Evolutionary conservation across 2,113 vertebrate genomes (phyloP).

Genomic region (Mus spicilegus): DNA sequence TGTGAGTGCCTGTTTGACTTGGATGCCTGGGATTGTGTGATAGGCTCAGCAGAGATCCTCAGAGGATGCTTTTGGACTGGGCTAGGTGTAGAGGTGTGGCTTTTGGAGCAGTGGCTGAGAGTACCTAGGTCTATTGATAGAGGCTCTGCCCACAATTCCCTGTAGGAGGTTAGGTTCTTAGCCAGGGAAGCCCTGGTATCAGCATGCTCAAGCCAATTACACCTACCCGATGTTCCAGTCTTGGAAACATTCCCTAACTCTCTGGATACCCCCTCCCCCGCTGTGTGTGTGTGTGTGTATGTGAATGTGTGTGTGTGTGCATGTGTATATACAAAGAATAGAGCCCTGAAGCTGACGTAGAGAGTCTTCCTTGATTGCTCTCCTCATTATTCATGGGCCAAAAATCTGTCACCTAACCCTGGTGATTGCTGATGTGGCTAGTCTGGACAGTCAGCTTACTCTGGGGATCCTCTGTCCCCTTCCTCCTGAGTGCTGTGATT

Average conservation of each 20-base stretch:
- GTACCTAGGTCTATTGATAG: accelerated
- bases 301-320: accelerated
- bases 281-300: background rate
- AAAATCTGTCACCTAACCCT: background rate
- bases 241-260: background rate
- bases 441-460: background rate
- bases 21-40: accelerated
- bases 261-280: background rate
- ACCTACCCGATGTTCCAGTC: background rate
- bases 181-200: background rate
- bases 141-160: accelerated
- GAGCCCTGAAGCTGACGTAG: background rate
- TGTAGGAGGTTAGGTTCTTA: accelerated
- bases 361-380: background rate
- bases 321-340: background rate
- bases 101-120: background rate
- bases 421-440: background rate
- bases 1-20: background rate
- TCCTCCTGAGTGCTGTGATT: background rate
- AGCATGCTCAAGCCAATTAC: background rate
- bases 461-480: background rate
- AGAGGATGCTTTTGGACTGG: background rate
- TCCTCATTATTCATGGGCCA: background rate
- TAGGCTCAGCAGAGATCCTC: background rate
- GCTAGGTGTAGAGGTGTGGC: background rate